These are phyloP conservation scores for Volucella inflata DNA, from an alignment of 2,888 invertebrate genomes.

Conservation along the genomic window DNA sequence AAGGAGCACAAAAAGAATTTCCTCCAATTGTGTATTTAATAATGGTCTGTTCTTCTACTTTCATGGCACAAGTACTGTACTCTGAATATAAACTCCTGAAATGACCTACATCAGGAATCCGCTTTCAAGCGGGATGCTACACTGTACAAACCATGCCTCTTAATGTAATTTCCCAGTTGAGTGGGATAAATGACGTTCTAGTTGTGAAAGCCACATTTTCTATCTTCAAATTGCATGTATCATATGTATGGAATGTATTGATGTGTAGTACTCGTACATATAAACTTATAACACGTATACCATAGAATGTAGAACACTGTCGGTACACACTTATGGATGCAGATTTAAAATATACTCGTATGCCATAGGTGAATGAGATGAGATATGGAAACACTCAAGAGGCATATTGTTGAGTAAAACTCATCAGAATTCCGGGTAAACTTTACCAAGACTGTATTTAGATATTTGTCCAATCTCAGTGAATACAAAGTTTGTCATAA, in stretches of 20 bases:
- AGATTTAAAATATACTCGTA: too few relatives aligned
- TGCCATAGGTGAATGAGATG: slow-evolving; percentile 47
- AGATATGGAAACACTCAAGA: slow-evolving; percentile 32
- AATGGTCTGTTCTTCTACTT: slow-evolving; percentile 25
- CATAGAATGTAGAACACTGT: too few relatives aligned
- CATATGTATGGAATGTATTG: too few relatives aligned
- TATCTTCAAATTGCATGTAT: slow-evolving; percentile 1
- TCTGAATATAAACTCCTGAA: slow-evolving; percentile 49
- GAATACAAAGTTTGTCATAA: slow-evolving; percentile 1
- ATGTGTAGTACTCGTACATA: not conserved
- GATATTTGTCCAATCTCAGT: too few relatives aligned
- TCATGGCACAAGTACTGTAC: slow-evolving; percentile 45
- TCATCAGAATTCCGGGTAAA: not conserved
- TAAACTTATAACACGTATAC: too few relatives aligned
- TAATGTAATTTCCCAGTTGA: slow-evolving; percentile 69
- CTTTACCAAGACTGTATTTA: too few relatives aligned
- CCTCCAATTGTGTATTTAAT: slow-evolving; percentile 56
- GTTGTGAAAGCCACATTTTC: slow-evolving; percentile 32
- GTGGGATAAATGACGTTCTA: slow-evolving; percentile 58
- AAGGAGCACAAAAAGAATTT: slow-evolving; percentile 26
- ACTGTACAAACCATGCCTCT: slow-evolving; percentile 7
- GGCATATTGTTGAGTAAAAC: slow-evolving; percentile 13
- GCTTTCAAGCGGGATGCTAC: slow-evolving; percentile 4
- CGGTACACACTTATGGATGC: too few relatives aligned
- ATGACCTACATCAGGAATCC: slow-evolving; percentile 52